Conservation (phyloP, 2,113 vertebrate species). For the Trachemys scripta region DNA sequence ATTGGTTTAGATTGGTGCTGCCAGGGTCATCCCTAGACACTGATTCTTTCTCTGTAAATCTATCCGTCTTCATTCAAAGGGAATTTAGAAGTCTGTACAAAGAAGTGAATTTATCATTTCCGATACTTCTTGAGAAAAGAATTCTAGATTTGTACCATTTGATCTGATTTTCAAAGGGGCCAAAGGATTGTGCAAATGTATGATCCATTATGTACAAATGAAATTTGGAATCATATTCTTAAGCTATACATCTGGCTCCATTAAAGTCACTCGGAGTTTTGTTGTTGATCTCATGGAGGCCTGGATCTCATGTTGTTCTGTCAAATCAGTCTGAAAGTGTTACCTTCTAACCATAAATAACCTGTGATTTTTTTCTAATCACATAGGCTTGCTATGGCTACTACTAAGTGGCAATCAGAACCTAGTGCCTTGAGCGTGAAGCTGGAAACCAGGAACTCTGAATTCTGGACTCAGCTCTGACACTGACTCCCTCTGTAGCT, state of each 20-base stretch:
- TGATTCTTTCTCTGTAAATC: not conserved
- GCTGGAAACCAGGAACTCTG: not conserved
- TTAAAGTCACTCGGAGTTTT: not conserved
- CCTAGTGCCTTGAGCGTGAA: not conserved
- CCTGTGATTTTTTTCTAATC: not conserved
- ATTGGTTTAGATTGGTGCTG: not conserved
- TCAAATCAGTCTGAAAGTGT: not conserved
- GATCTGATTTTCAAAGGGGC: not conserved
- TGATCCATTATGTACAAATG: not conserved
- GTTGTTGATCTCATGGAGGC: accelerated
- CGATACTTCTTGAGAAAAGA: not conserved
- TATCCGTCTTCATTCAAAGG: not conserved
- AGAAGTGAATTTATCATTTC: not conserved
- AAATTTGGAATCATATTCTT: not conserved
- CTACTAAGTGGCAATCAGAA: not conserved
- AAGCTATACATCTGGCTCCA: accelerated
- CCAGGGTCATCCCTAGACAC: not conserved
- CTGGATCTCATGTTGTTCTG: not conserved
- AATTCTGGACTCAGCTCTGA: not conserved
- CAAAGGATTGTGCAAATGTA: not conserved
- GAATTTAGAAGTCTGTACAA: not conserved
- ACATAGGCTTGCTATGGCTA: not conserved
- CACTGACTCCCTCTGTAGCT: not conserved
- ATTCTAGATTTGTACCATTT: not conserved
- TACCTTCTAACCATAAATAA: not conserved